A percentile compares a stretch with the other conserved stretches of the same genome.
phyloP scores from a whole-genome alignment of 2,888 invertebrate species.

The Synergus itoensis region DNA sequence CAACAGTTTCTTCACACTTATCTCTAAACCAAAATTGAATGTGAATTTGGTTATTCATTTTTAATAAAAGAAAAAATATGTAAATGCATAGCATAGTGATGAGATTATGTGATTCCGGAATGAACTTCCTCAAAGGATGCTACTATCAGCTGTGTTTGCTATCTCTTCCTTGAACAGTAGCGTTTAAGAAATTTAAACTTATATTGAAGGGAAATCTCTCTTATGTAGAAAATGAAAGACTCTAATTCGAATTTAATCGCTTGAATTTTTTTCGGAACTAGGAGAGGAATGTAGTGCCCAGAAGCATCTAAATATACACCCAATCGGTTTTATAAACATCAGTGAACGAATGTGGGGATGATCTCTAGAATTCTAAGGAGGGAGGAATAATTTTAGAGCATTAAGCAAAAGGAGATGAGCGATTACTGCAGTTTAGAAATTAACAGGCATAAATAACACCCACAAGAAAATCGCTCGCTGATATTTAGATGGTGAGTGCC shows the following conservation, averaged over 20 bases:
- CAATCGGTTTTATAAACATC: conserved; percentile 71
- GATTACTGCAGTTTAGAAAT: conserved; percentile 41
- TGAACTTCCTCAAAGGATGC: conserved; percentile 13
- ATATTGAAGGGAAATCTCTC: background rate
- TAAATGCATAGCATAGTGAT: background rate
- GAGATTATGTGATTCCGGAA: background rate
- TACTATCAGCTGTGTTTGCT: background rate
- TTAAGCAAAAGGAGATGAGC: conserved; percentile 47
- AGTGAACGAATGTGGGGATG: conserved; percentile 62
- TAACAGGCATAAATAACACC: conserved; percentile 37
- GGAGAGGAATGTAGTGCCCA: conserved; percentile 56
- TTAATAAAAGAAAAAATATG: background rate
- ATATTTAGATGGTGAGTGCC: conserved; percentile 4
- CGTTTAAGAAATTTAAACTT: background rate
- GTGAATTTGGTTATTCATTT: background rate
- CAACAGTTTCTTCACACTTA: conserved; percentile 6
- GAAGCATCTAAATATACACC: conserved; percentile 71
- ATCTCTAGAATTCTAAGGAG: conserved; percentile 58
- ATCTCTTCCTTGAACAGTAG: background rate
- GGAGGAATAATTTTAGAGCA: conserved; percentile 60
- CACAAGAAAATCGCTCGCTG: background rate
- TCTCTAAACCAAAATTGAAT: background rate
- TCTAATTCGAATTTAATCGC: background rate
- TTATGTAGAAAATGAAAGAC: background rate
- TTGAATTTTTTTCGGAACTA: conserved; percentile 41